Evolutionary conservation across 2,797 vertebrate species (phyloP), one percentile per base, ranked within the genome.

Genomic region (Eleutherodactylus coqui): DNA sequence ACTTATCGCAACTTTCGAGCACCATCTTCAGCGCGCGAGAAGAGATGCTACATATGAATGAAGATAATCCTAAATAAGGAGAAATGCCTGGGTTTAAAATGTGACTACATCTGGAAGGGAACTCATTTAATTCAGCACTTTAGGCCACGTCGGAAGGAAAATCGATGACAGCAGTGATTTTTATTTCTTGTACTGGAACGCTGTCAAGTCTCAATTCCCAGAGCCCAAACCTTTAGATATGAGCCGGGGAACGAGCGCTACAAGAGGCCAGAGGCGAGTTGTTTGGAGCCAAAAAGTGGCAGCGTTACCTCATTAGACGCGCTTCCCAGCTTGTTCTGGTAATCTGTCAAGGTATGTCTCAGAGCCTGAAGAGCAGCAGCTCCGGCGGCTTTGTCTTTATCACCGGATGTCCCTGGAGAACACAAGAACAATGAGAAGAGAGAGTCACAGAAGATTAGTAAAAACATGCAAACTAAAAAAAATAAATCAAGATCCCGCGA

Each of bases 251-350:
- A 41, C 45, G n/a, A 14, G 13, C 21, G 11, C 85, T 92, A 91
- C 90, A 93, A 89, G 85, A 91, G 92, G 93, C 94, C 83, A 88
- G 94, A 93, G 91, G 93, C 90, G 36, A 91, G 90, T 88, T 89
- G 82, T 88, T 90, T 60, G 90, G 89, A 92, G 90, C 91, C 93
- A 93, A 92, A 92, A 90, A 93, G 64, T 88, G 90, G 89, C 92
- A 92, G 90, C 85, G 87, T 93, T 96, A 96, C 95, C 95, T 96
- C 94, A 94, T 94, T 95, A 94, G 93, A 93, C 0, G 36, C 90
- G 85, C 94, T 93, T 94, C 94, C 92, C 91, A 95, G 92, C 91
- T 92, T 93, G 93, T 90, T 94, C 92, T 94, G 93, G 92, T 95
- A 95, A 94, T 94, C 94, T 94, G 92, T 94, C 94, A 96, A 93